Base-by-base conservation (phyloP, 2,888 invertebrate genomes). In the Panopea generosa region DNA sequence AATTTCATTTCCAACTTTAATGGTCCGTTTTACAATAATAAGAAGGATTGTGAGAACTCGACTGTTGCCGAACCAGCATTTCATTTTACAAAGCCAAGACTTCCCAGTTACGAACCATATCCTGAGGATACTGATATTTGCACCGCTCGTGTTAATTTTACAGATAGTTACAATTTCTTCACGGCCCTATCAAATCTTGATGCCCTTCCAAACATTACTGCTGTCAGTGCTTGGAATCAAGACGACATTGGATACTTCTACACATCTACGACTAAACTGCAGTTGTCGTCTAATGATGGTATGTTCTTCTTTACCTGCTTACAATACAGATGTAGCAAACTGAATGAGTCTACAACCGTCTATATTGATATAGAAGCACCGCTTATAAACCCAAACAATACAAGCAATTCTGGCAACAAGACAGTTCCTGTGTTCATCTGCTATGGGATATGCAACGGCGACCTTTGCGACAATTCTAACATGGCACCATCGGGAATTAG, bases 81-180 rank as follows among this genome's bases (percentile, higher is more conserved):
- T 18, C 67, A 73, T 47, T 73, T 73, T 45, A 40, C 29, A 4
- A 68, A 67, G 16, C 62, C 57, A 1, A 26, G 16, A 2, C 45
- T 50, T 7, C 73, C 73, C 4, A 67, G 52, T 11, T 68, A 68
- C 20, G 40, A 38, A 4, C 57, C 56, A 0, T 27, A 43, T n/a
- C 67, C 61, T 9, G 50, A 40, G n/a, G 59, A 43, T 43, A 20
- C 29, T 6, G 47, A 67, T 7, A 9, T 68, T 16, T 73, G 73
- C 45, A 73, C 67, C 2, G 73, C 67, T 3, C 43, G 73, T 24
- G 33, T 73, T 7, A 50, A 11, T 1, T 56, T 73, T 33, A 33
- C 2, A 2, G 45, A 18, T 18, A 2, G 18, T 29, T 18, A 11
- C 16, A 16, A 52, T n/a, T 61, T 73, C 38, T 33, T 29, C 26